Conservation (phyloP, 53 echinoderm and acorn worm genomes). For the Henricia sp. region DNA sequence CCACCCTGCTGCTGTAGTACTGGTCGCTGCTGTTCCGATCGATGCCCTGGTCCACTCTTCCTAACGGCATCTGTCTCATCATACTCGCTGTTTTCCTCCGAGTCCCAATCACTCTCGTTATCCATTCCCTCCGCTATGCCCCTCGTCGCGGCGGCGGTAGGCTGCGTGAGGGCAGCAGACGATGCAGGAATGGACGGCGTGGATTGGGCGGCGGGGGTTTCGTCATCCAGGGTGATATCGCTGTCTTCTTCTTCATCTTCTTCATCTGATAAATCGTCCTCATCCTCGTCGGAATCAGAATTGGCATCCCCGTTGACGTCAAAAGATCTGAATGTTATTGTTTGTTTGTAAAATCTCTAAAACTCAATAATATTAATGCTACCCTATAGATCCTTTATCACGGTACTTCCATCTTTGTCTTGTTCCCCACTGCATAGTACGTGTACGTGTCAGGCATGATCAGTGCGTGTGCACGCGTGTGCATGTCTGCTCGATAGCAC, state of each 20-base stretch:
- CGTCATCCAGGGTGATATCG: slow-evolving; percentile 62
- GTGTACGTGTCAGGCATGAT: no score
- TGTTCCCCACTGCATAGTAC: no score
- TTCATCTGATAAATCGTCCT: slow-evolving; percentile 20
- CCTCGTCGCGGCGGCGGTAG: slow-evolving; percentile 17
- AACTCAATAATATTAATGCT: no score
- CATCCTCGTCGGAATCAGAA: slow-evolving; percentile 61
- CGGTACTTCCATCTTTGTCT: no score
- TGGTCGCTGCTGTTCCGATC: slow-evolving; percentile 7
- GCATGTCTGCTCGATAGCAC: no score
- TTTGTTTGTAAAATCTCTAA: no score
- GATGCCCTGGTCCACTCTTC: slow-evolving; percentile 5
- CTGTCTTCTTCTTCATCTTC: slow-evolving; percentile 68
- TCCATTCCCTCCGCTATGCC: slow-evolving; percentile 74
- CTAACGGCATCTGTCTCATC: no score
- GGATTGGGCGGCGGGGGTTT: slow-evolving; percentile 31
- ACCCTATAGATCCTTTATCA: no score
- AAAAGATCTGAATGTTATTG: slow-evolving; percentile 61
- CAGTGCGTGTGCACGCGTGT: no score
- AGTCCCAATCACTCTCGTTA: slow-evolving; percentile 88
- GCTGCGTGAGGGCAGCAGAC: neutral
- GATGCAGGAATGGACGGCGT: slow-evolving; percentile 18
- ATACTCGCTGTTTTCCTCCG: slow-evolving; percentile 88
- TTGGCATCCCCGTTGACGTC: slow-evolving; percentile 47
- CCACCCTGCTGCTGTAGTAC: slow-evolving; percentile 23